phyloP scores from a whole-genome alignment of 2,113 vertebrate species.

The Morone saxatilis region DNA sequence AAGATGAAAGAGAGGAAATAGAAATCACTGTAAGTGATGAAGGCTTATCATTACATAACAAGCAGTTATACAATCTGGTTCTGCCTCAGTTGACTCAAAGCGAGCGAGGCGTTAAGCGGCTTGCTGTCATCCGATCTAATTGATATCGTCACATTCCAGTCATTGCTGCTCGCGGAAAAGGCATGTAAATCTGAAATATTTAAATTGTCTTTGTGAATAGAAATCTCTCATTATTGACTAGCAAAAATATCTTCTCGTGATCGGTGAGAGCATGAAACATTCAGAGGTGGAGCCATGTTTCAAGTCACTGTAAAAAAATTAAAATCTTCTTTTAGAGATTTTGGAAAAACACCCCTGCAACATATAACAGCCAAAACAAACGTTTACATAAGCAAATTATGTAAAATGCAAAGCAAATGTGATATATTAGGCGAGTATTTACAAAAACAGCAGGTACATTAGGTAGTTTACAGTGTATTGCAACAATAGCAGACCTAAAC shows the following conservation, averaged over 20 bases:
- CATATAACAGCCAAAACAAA: constrained; percentile 37
- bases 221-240: constrained; percentile 55
- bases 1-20: constrained; percentile 15
- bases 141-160: constrained; percentile 22
- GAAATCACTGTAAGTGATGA: constrained; percentile 35
- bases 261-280: constrained; percentile 43
- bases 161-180: constrained; percentile 33
- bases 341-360: constrained; percentile 42
- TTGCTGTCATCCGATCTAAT: constrained; percentile 9
- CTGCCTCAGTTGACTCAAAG: constrained; percentile 26
- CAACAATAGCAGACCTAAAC: constrained; percentile 56
- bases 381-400: constrained; percentile 13
- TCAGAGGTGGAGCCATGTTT: constrained; percentile 43
- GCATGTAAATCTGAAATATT: constrained; percentile 17
- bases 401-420: constrained; percentile 52
- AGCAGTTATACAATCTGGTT: constrained; percentile 33
- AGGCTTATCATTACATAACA: constrained; percentile 38
- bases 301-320: constrained; percentile 35
- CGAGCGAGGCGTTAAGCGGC: not conserved
- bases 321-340: not conserved
- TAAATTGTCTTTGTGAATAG: constrained; percentile 49
- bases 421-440: constrained; percentile 41
- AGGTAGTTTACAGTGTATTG: constrained; percentile 73
- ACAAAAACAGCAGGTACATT: constrained; percentile 62
- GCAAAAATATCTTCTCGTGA: constrained; percentile 69